Evolutionary conservation across 2,113 vertebrate genomes (phyloP).

Genomic region (Setophaga coronata): DNA sequence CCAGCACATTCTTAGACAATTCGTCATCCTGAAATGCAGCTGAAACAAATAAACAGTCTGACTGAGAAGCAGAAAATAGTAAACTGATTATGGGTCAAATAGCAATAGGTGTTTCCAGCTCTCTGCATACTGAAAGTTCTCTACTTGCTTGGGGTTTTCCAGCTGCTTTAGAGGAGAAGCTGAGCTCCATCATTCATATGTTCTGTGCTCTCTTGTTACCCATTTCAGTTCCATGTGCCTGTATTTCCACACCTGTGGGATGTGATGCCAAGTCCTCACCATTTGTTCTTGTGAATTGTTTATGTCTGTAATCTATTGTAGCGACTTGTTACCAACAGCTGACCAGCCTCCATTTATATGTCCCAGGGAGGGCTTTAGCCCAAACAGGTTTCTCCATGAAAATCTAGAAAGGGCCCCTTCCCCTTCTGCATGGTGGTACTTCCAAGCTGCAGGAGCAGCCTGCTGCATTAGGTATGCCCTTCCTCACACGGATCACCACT

Average conservation of each 20-base stretch:
- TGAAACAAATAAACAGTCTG: slow-evolving; percentile 56
- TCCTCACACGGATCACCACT: not conserved
- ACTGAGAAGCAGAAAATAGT: slow-evolving; percentile 44
- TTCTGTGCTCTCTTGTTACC: not conserved
- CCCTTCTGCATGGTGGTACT: not conserved
- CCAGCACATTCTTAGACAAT: slow-evolving; percentile 69
- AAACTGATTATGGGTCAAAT: slow-evolving; percentile 38
- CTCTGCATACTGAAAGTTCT: not conserved
- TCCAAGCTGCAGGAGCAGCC: not conserved
- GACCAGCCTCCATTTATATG: not conserved
- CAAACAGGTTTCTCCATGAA: not conserved
- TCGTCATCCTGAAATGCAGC: slow-evolving; percentile 57
- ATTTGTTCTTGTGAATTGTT: not conserved
- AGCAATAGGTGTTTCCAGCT: slow-evolving; percentile 27
- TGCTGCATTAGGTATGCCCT: not conserved
- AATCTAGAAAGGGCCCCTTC: not conserved
- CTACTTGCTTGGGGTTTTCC: not conserved
- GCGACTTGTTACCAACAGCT: not conserved
- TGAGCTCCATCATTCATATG: not conserved
- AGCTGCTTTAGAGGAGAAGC: not conserved
- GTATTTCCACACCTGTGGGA: not conserved
- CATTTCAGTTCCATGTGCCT: not conserved
- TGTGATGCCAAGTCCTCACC: not conserved
- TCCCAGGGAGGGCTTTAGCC: not conserved
- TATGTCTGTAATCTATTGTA: not conserved